Evolutionary conservation across 2,797 vertebrate genomes (phyloP), one percentile per base, ranked within the genome.

Genomic region (Mus spretus): DNA sequence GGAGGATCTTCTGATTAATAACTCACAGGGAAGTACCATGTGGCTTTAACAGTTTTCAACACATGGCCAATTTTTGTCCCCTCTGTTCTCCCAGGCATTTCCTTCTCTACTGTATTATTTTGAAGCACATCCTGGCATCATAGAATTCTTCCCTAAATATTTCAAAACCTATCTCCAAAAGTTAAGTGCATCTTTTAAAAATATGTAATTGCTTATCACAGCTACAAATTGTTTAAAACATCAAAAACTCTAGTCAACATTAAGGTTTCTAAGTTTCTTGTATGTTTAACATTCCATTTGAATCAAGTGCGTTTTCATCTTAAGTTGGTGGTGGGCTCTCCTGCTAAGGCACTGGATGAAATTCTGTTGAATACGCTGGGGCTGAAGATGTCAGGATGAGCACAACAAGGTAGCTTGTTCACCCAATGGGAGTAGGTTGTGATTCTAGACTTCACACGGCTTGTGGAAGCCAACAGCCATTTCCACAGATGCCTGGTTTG

Each of bases 101-200:
- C 67, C 53, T 80, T 70, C 37, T 31, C 22, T 91, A 26, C 37
- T 90, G 3, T 47, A 55, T 82, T 44, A 91, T 93, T 94, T 96
- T 96, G 79, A 87, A 90, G 67, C 34, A 94, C 88, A 96, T 89
- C 70, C 59, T 57, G 78, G 34, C 24, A 88, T 85, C n/a, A 86
- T 74, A 34, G 82, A 89, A 91, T 91, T 89, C 40, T 86, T 78
- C 47, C 28, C 61, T 95, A 93, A 89, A 67, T 86, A 95, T 91
- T 91, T 96, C 37, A 79, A 31, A 74, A 85, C 77, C 1, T 86
- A 72, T 85, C 31, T 92, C 59, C 83, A 80, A 93, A 94, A 93
- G 11, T 67, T 94, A 75, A 85, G 92, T 28, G 63, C 34, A 12
- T 90, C 55, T 88, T 94, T 90, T 80, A 53, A 67, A 92, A 96